phyloP scores from a whole-genome alignment of 2,113 vertebrate genomes.

The Sitta europaea region DNA sequence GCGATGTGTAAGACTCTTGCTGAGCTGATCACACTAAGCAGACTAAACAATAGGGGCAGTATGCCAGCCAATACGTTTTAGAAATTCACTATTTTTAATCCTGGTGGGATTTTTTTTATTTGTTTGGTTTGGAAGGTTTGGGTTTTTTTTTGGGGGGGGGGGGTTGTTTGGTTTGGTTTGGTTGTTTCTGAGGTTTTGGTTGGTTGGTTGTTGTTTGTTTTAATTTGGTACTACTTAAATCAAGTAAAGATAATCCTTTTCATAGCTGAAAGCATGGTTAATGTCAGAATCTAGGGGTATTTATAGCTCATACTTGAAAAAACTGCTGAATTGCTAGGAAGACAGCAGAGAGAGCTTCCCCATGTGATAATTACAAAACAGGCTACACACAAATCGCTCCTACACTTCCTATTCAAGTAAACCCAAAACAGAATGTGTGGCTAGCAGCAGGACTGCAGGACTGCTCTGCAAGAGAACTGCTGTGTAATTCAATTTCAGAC shows the following conservation, averaged over 20 bases:
- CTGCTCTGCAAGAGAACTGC: background rate
- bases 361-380: background rate
- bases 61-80: background rate
- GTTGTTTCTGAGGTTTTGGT: background rate
- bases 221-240: background rate
- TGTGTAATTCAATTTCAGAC: background rate
- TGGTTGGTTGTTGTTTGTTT: background rate
- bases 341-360: background rate
- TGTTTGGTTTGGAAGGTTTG: too few relatives aligned
- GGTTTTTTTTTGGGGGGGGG: too few relatives aligned
- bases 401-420: background rate
- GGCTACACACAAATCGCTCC: too few relatives aligned
- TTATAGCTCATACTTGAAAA: background rate
- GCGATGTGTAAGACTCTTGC: accelerated
- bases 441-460: background rate
- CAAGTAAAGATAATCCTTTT: background rate
- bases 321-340: background rate
- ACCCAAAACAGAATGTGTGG: background rate
- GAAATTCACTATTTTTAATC: accelerated
- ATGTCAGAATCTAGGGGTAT: background rate
- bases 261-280: background rate
- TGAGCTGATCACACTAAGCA: background rate
- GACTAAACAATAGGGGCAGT: accelerated
- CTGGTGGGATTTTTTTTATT: background rate
- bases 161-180: too few relatives aligned